phyloP scores from a whole-genome alignment of 2,888 invertebrate species.

The Stegophylla sp. region DNA sequence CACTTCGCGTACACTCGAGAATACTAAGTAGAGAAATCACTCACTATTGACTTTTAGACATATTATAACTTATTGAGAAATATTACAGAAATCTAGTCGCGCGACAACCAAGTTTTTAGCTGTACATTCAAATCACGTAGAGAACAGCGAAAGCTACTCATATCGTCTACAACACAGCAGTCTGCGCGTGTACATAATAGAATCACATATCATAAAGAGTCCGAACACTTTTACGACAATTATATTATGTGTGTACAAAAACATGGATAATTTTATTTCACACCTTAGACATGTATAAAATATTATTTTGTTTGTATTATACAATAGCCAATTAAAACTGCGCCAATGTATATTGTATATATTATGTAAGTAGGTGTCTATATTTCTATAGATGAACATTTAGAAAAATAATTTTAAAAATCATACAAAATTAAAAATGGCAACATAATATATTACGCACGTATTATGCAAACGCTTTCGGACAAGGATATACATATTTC shows the following conservation, averaged over 20 bases:
- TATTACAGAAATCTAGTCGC: constrained; percentile 10
- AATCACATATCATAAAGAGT: neutral
- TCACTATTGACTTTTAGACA: neutral
- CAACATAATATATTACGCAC: neutral
- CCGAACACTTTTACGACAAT: neutral
- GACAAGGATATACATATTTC: neutral
- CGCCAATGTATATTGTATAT: neutral
- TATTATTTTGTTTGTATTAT: neutral
- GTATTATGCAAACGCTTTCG: neutral
- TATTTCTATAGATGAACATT: neutral
- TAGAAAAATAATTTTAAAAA: neutral
- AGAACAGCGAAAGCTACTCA: constrained; percentile 24
- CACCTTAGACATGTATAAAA: neutral
- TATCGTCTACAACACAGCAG: neutral
- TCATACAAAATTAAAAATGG: neutral
- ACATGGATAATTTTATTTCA: constrained; percentile 20
- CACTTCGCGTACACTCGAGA: neutral
- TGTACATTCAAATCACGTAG: constrained; percentile 43
- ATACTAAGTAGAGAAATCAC: constrained; percentile 39
- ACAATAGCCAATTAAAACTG: constrained; percentile 1
- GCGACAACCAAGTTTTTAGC: constrained; percentile 10
- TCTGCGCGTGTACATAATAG: neutral
- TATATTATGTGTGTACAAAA: neutral
- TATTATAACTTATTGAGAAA: neutral
- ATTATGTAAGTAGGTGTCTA: neutral